A percentile compares a stretch with the other conserved stretches of the same genome.
Conservation (phyloP, 2,797 vertebrate genomes). For the Rallus crepitans region DNA sequence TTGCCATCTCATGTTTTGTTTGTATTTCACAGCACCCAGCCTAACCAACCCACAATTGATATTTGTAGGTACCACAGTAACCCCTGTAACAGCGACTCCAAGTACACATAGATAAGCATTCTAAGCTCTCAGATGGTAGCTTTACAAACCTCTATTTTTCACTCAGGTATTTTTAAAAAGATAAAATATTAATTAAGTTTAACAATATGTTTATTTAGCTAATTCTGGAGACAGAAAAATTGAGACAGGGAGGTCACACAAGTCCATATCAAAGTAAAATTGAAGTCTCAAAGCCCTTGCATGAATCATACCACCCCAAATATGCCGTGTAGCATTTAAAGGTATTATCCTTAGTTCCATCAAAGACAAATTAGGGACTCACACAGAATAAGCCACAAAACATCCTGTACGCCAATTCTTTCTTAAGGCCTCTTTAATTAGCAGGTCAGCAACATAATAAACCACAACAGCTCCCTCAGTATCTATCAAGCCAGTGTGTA, state of each 20-base stretch:
- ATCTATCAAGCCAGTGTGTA: neutral
- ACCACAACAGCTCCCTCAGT: neutral
- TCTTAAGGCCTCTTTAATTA: conserved; percentile 23
- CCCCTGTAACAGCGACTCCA: neutral
- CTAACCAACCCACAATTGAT: neutral
- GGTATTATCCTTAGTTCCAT: neutral
- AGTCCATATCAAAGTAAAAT: neutral
- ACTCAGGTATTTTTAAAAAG: neutral
- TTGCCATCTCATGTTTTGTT: neutral
- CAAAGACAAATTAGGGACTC: neutral
- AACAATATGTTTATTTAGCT: neutral
- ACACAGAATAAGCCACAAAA: neutral
- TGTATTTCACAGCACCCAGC: neutral
- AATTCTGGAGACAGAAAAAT: neutral
- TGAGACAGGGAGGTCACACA: neutral
- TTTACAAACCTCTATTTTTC: neutral
- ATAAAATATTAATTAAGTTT: neutral
- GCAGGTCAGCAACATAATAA: conserved; percentile 14
- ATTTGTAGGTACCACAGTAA: neutral
- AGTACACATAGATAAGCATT: neutral
- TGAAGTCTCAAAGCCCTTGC: neutral
- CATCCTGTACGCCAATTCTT: neutral
- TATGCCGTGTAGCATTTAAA: neutral
- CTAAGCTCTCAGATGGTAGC: neutral
- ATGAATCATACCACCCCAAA: neutral